Evolutionary conservation across 2,888 invertebrate genomes (phyloP), one percentile per base, ranked within the genome.

Genomic region (Gymnosoma rotundatum): DNA sequence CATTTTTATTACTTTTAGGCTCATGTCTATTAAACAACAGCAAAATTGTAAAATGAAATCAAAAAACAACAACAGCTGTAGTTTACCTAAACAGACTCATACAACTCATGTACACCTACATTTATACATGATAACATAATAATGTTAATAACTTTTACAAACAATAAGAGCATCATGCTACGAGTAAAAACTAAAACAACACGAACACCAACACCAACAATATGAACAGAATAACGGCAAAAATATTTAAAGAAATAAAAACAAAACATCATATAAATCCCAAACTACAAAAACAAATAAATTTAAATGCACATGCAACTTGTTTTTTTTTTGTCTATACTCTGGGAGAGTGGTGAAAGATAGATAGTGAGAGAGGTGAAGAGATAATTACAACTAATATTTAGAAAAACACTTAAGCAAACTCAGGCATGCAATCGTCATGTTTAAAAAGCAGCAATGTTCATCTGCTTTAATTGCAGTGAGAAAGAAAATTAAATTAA

Each of bases 61-160:
- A 66, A 60, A 45, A 25, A 60, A 69, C 58, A 80, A 76, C 76
- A 80, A 76, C 80, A 83, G 76, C 80, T 83, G 76, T 69, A 69
- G 56, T 58, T 50, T n/a, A 83, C 60, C 70, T 73, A 38, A 48
- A 64, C 50, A 83, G n/a, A 45, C 52, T 66, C 18, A 42, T 18
- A 36, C 18, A 42, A 63, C 25, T 52, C 42, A 36, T 38, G 36
- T 54, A 67, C 64, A 66, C 42, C 52, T 69, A 66, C 78, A 63
- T 73, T 32, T 52, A 38, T 56, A 81, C 74, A 81, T 81, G 84
- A 81, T 84, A 81, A 81, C 74, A 81, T 84, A 81, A 81, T 84
- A 84, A 81, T 84, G 81, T 84, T 84, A 78, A 81, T 84, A 84
- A 78, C 69, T 81, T 75, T 69, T 84, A 79, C 78, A 82, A 79